These are phyloP conservation scores for Fringilla coelebs DNA, from an alignment of 2,797 vertebrate genomes.

Conservation along the genomic window DNA sequence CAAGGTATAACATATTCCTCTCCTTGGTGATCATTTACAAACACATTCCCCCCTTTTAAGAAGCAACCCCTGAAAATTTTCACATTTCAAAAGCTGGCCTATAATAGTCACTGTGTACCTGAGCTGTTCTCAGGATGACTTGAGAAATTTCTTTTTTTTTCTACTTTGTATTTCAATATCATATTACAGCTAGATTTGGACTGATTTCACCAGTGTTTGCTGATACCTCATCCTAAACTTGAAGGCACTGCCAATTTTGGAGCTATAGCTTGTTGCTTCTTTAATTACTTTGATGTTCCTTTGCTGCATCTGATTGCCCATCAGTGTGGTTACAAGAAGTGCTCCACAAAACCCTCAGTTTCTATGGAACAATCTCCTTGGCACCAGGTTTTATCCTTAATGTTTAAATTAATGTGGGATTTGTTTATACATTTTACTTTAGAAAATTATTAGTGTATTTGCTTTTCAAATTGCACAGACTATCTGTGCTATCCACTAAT, in stretches of 20 bases:
- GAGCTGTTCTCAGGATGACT: background rate
- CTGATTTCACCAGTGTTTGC: background rate
- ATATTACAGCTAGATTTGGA: background rate
- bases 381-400: background rate
- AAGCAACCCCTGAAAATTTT: background rate
- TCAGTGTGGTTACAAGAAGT: background rate
- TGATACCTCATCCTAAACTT: background rate
- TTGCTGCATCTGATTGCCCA: background rate
- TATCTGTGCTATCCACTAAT: background rate
- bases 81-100: background rate
- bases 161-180: background rate
- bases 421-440: background rate
- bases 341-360: background rate
- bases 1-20: constrained; percentile 8
- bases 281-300: background rate
- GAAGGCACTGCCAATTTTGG: background rate
- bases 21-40: background rate
- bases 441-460: background rate
- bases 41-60: background rate
- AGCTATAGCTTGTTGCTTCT: background rate
- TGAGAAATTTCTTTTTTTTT: background rate
- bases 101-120: background rate
- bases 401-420: background rate
- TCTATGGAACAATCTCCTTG: background rate
- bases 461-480: background rate